Conservation (phyloP, 2,888 invertebrate species). For the Drosophila barbarae region DNA sequence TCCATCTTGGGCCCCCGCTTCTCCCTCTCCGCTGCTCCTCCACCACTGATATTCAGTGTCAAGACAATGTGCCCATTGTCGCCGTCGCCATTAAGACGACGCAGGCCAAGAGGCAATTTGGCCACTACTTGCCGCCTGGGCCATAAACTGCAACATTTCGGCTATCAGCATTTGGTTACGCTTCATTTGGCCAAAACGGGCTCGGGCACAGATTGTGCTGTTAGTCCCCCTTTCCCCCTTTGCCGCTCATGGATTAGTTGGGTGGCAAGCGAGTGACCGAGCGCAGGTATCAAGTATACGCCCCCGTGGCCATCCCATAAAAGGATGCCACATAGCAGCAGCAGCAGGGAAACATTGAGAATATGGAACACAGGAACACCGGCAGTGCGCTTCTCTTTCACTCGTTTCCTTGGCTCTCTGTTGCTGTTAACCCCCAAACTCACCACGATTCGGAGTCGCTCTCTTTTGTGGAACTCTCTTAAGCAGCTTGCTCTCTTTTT, state of each 20-base stretch:
- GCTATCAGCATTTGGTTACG: slow-evolving; percentile 73
- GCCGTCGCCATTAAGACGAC: slow-evolving; percentile 55
- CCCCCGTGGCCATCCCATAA: slow-evolving; percentile 18
- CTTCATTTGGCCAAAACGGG: slow-evolving; percentile 64
- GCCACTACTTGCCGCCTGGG: slow-evolving; percentile 47
- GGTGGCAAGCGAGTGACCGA: slow-evolving; percentile 46
- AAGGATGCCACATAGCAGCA: not conserved
- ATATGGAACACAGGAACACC: not conserved
- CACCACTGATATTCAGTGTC: slow-evolving; percentile 19
- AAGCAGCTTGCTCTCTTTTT: slow-evolving; percentile 45
- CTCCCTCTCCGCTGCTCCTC: not conserved
- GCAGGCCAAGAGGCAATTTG: slow-evolving; percentile 67
- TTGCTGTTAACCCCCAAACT: slow-evolving; percentile 58
- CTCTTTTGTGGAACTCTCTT: slow-evolving; percentile 57
- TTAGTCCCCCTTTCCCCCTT: too few relatives aligned
- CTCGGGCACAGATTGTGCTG: slow-evolving; percentile 50
- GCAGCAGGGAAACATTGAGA: not conserved
- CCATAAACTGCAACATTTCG: slow-evolving; percentile 67
- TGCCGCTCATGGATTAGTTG: slow-evolving; percentile 5
- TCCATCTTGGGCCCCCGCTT: not conserved
- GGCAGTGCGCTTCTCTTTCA: slow-evolving; percentile 24
- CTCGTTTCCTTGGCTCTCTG: slow-evolving; percentile 38
- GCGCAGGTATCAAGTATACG: slow-evolving; percentile 49
- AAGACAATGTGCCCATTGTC: slow-evolving; percentile 58
- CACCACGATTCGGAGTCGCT: slow-evolving; percentile 71